Conservation (phyloP, 2,888 invertebrate genomes). For the Opisthograptis luteolata region DNA sequence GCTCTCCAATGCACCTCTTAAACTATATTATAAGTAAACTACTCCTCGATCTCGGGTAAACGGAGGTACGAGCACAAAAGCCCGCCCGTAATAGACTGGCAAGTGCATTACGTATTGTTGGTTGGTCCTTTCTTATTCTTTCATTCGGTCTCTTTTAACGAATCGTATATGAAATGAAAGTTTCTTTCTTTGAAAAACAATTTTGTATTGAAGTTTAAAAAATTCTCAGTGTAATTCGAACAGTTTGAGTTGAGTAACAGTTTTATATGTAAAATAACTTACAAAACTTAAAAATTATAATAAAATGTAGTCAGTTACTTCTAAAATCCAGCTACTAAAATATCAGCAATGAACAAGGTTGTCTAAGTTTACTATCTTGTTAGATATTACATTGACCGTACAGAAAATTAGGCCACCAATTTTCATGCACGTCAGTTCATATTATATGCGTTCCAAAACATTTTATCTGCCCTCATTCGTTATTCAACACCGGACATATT, state of each 20-base stretch:
- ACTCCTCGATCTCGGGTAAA: constrained; percentile 1
- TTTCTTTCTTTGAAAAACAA: constrained; percentile 5
- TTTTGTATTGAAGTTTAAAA: constrained; percentile 2
- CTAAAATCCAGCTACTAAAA: too few species aligned
- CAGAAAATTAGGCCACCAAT: too few species aligned
- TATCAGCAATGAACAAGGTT: too few species aligned
- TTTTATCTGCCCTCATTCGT: constrained; percentile 29
- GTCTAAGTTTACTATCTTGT: too few species aligned
- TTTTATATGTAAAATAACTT: too few species aligned
- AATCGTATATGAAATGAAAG: background rate
- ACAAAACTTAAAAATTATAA: too few species aligned
- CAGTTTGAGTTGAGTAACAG: too few species aligned
- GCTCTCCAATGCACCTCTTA: constrained; percentile 35
- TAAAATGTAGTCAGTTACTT: too few species aligned
- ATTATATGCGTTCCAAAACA: constrained; percentile 16
- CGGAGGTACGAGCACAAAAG: constrained; percentile 2
- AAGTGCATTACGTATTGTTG: constrained; percentile 4
- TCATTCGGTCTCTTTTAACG: background rate
- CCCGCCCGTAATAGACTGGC: constrained; percentile 3
- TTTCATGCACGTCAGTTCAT: too few species aligned
- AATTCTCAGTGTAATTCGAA: background rate
- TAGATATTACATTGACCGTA: too few species aligned
- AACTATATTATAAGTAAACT: constrained; percentile 34
- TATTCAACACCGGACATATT: constrained; percentile 26
- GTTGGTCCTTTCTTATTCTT: background rate